Percentiles rank a stretch among this genome's conserved stretches.
Conservation (phyloP, 64 coral and sea anemone species). For the Pachyseris speciosa region DNA sequence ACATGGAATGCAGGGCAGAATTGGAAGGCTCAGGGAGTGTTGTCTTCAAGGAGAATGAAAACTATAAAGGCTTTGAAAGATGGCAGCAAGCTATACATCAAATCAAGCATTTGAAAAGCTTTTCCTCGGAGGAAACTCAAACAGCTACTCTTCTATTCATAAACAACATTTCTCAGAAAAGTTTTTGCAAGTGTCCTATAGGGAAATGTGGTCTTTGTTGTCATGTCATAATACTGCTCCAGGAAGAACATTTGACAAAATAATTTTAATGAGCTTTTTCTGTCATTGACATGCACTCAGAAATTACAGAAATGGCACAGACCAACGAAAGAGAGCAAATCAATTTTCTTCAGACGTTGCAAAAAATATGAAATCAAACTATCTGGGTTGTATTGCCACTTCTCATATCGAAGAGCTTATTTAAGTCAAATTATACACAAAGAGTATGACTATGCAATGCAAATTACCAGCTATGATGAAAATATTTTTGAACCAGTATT, state of each 20-base stretch:
- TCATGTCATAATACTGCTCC: conserved; percentile 28
- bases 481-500: background rate
- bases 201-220: background rate
- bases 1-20: conserved; percentile 2
- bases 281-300: too few species aligned
- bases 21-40: conserved; percentile 17
- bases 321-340: background rate
- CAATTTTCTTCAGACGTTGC: background rate
- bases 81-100: too few species aligned
- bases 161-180: background rate
- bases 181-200: conserved; percentile 1
- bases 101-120: too few species aligned
- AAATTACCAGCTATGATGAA: background rate
- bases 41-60: conserved; percentile 9
- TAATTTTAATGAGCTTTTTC: background rate
- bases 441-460: conserved; percentile 17
- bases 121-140: conserved; percentile 10
- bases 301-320: too few species aligned
- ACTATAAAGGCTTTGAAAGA: conserved; percentile 22
- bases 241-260: conserved; percentile 12
- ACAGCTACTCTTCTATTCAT: conserved; percentile 4
- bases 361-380: conserved; percentile 20
- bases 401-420: conserved; percentile 31
- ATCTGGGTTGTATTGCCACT: conserved; percentile 9
- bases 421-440: background rate